Conservation (phyloP, 2,797 vertebrate genomes). For the Neopelma chrysocephalum region DNA sequence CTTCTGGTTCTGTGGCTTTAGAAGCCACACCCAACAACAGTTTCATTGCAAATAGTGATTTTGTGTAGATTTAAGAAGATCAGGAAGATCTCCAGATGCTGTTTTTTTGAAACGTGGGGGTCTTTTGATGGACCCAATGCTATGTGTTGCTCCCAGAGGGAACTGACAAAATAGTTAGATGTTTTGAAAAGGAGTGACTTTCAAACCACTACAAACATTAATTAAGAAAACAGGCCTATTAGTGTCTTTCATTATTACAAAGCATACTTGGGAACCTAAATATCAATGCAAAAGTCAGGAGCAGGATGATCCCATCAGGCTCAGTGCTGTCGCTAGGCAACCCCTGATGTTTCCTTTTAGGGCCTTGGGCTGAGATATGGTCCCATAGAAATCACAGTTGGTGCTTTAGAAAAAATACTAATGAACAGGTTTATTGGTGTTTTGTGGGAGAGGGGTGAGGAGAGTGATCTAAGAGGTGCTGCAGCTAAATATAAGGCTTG, state of each 20-base stretch:
- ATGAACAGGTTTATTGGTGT: neutral
- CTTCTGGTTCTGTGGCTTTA: neutral
- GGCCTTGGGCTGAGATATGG: neutral
- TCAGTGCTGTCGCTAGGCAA: constrained; percentile 49
- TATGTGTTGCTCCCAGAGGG: neutral
- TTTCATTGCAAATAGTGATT: neutral
- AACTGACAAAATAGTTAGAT: neutral
- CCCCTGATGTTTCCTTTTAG: neutral
- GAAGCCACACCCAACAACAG: neutral
- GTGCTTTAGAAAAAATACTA: neutral
- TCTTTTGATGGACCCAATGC: neutral
- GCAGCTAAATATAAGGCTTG: neutral
- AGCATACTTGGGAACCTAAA: constrained; percentile 10
- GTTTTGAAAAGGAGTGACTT: neutral
- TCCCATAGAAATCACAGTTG: neutral
- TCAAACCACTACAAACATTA: neutral
- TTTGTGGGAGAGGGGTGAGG: neutral
- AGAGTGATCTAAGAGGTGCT: neutral
- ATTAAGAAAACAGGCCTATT: constrained; percentile 2
- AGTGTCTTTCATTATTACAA: neutral
- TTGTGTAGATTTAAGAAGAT: neutral
- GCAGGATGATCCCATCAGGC: constrained; percentile 32
- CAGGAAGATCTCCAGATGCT: neutral
- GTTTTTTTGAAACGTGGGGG: neutral
- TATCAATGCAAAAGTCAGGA: neutral